Base-by-base conservation (phyloP, 2,797 vertebrate species). In the Danio choprae region DNA sequence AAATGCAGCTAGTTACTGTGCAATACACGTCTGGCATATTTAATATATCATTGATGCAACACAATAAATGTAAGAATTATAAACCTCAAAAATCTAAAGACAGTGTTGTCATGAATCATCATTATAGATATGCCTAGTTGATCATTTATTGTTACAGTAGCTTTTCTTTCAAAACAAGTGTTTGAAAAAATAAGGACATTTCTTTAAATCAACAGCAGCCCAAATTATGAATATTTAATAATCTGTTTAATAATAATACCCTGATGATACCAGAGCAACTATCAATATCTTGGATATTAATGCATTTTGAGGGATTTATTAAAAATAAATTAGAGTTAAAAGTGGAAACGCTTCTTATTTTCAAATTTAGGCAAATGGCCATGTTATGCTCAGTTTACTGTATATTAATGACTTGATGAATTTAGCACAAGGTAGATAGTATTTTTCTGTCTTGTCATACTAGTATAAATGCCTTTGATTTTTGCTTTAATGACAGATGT, bases 351-450 rank as follows among this genome's bases (percentile, higher is more conserved):
- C 13, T 50, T 68, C 22, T 50, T 68, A 50, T 36, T 68, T 40
- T 70, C 0, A 8, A 13, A 55, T 40, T 13, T 5, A 18, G n/a
- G 22, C 64, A 36, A 16, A 16, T 36, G 22, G 20, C 6, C 48
- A 38, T 53, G 29, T 18, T 38, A 2, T 50, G 22, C 18, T 74
- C 16, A 51, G 5, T 51, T 50, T 36, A 46, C 41, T 48, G 55
- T 48, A n/a, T 48, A 16, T 11, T 36, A 48, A 22, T 7, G 4
- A 44, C 22, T 41, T 15, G 16, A n/a, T 69, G 46, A 63, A 74
- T 63, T 74, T 63, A 74, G 11, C 58, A 62, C 58, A 74, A 63
- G 29, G 46, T 18, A n/a, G 5, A 20, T 1, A 60, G 46, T 56
- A 41, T 74, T 74, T 20, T 74, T n/a, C 48, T 18, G n/a, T 62